Conservation (phyloP, 2,888 invertebrate genomes). For the Rhopalosiphum nymphaeae region DNA sequence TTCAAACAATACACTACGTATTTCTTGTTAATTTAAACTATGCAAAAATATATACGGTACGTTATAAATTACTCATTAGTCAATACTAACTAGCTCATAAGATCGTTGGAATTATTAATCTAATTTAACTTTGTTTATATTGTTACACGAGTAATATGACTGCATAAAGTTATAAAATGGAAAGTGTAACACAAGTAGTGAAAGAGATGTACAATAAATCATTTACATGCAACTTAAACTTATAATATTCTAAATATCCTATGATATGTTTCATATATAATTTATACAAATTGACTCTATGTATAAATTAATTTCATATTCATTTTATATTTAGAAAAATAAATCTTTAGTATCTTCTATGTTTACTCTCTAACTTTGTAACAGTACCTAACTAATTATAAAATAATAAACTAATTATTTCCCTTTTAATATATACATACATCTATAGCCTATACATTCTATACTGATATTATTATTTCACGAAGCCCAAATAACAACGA, state of each 20-base stretch:
- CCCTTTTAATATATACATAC: no score
- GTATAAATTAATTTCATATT: background rate
- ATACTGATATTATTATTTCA: no score
- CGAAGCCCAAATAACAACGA: no score
- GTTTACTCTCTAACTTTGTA: background rate
- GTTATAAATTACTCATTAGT: background rate
- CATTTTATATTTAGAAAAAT: background rate
- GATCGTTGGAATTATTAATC: background rate
- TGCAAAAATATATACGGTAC: background rate
- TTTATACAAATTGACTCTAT: background rate
- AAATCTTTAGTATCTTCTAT: background rate
- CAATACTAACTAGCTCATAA: background rate
- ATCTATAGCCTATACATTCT: no score
- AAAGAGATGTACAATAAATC: background rate
- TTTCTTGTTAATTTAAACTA: background rate
- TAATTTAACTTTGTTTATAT: background rate
- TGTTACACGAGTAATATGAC: background rate
- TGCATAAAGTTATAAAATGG: background rate
- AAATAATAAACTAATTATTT: background rate
- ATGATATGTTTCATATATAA: background rate
- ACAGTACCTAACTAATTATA: background rate
- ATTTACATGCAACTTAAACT: background rate
- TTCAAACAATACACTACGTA: background rate
- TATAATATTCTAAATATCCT: background rate
- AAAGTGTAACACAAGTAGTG: background rate